phyloP scores from a whole-genome alignment of 1,140 invertebrate species.

The Polypedilum pembai region DNA sequence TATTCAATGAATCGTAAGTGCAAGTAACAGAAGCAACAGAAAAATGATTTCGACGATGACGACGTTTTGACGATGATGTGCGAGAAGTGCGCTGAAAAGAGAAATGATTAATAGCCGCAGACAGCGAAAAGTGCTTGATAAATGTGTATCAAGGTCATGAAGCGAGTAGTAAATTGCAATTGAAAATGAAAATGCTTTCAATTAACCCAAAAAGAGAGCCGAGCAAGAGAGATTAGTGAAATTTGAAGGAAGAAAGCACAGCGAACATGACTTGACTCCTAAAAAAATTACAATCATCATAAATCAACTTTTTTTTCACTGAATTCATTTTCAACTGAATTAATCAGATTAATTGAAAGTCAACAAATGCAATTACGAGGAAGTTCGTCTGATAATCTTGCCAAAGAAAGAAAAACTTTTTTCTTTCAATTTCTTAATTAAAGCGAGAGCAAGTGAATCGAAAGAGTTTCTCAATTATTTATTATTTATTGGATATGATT shows the following conservation, averaged over 20 bases:
- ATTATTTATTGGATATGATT: background rate
- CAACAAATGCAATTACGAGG: background rate
- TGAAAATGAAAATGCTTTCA: slow-evolving; percentile 15
- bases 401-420: too few relatives aligned
- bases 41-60: background rate
- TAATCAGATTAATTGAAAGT: slow-evolving; percentile 10
- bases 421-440: too few relatives aligned
- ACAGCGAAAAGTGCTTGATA: slow-evolving; percentile 13
- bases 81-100: background rate
- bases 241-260: background rate
- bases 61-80: background rate
- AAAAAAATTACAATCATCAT: background rate
- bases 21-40: background rate
- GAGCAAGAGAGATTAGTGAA: background rate
- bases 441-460: too few relatives aligned
- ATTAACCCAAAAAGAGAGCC: slow-evolving; percentile 10
- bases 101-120: slow-evolving; percentile 22
- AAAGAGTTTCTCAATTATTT: too few relatives aligned
- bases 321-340: background rate
- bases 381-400: background rate
- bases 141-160: slow-evolving; percentile 23
- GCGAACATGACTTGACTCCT: slow-evolving; percentile 9
- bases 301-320: background rate
- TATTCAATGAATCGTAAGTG: background rate
- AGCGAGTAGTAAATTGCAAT: slow-evolving; percentile 1